Conservation (phyloP, 2,113 vertebrate species). For the Cynocephalus volans region DNA sequence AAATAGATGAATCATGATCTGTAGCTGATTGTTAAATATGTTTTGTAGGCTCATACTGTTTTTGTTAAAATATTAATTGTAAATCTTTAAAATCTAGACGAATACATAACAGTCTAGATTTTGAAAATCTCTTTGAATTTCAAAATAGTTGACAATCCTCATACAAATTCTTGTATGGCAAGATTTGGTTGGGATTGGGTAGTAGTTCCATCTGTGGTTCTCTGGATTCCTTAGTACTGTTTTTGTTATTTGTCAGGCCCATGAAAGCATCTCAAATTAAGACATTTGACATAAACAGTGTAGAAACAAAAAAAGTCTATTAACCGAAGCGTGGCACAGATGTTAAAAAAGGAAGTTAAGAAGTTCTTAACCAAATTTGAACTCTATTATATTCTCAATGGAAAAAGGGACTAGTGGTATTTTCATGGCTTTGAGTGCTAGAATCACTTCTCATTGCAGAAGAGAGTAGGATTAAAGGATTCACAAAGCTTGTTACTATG, state of each 20-base stretch:
- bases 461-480: constrained; percentile 6
- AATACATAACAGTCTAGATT: background rate
- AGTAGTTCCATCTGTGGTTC: background rate
- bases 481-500: constrained; percentile 6
- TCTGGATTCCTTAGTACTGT: background rate
- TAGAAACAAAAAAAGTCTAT: background rate
- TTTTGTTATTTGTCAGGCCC: background rate
- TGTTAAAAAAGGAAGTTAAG: background rate
- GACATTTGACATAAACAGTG: background rate
- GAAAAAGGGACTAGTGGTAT: background rate
- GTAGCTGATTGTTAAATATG: background rate
- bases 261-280: background rate
- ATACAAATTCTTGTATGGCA: background rate
- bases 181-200: background rate
- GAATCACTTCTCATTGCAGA: constrained; percentile 17
- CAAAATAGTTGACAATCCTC: background rate
- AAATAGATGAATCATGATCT: background rate
- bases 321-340: background rate
- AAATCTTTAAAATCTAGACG: background rate
- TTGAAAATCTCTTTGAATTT: background rate
- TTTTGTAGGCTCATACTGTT: background rate
- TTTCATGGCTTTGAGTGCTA: constrained; percentile 25
- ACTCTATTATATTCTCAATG: background rate
- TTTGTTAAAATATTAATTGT: background rate
- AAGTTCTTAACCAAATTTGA: background rate